A percentile compares a stretch with the other conserved stretches of the same genome.
phyloP scores from a whole-genome alignment of 2,888 invertebrate genomes.

The Pammene aurita region DNA sequence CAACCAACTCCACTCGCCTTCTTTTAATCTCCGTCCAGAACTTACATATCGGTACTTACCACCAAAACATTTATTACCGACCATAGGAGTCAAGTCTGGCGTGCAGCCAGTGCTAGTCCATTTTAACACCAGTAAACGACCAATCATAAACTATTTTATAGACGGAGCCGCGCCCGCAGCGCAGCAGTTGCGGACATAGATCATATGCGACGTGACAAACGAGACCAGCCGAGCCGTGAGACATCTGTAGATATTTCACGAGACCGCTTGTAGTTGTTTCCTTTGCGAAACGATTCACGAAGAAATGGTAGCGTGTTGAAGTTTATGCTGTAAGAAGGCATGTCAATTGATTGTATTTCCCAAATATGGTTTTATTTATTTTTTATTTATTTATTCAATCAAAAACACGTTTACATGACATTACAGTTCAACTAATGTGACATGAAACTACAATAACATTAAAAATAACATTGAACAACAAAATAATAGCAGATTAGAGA shows the following conservation, averaged over 20 bases:
- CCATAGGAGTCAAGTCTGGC: slow-evolving; percentile 27
- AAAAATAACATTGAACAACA: no score
- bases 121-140: slow-evolving; percentile 31
- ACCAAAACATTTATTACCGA: slow-evolving; percentile 30
- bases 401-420: no score
- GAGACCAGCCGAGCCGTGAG: background rate
- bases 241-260: slow-evolving; percentile 25
- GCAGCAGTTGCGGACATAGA: slow-evolving; percentile 24
- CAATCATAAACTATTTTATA: slow-evolving; percentile 32
- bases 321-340: background rate
- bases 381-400: no score
- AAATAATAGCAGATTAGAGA: no score
- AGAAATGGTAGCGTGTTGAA: background rate
- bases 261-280: background rate
- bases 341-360: no score
- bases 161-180: slow-evolving; percentile 12
- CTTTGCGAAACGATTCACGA: background rate
- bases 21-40: background rate
- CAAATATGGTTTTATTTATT: no score
- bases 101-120: slow-evolving; percentile 24
- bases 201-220: slow-evolving; percentile 25
- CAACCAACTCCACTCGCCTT: no score
- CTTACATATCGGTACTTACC: slow-evolving; percentile 6
- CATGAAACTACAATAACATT: no score
- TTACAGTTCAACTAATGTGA: no score